Evolutionary conservation across 2,888 invertebrate species (phyloP).

Genomic region (Aspidiotus destructor): DNA sequence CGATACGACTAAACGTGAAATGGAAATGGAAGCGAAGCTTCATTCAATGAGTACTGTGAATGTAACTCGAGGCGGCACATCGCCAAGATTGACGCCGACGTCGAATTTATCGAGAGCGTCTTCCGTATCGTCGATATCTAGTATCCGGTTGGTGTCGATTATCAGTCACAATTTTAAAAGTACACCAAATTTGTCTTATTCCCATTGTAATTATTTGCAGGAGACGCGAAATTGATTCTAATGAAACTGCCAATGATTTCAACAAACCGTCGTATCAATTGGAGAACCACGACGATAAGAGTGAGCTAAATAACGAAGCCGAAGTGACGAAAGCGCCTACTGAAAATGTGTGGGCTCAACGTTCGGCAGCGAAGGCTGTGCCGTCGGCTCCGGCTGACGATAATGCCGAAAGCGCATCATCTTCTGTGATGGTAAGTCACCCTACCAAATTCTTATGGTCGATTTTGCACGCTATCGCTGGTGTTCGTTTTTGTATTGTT

Average conservation of each 20-base stretch:
- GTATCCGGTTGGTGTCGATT: slow-evolving; percentile 6
- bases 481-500: neutral
- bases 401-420: neutral
- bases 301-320: neutral
- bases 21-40: slow-evolving; percentile 77
- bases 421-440: slow-evolving; percentile 23
- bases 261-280: neutral
- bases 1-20: slow-evolving; percentile 79
- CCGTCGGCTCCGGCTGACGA: neutral
- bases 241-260: slow-evolving; percentile 17
- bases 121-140: slow-evolving; percentile 19
- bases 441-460: neutral
- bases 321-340: slow-evolving; percentile 6
- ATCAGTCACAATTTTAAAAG: neutral
- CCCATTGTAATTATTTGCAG: neutral
- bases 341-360: slow-evolving; percentile 18
- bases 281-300: too few relatives aligned
- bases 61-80: neutral
- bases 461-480: neutral
- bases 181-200: neutral
- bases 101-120: slow-evolving; percentile 17
- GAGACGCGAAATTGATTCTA: slow-evolving; percentile 12
- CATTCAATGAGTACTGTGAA: slow-evolving; percentile 9
- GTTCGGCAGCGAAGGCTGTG: slow-evolving; percentile 7
- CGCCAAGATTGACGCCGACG: slow-evolving; percentile 5